Evolutionary conservation across 2,797 vertebrate species (phyloP), one percentile per base, ranked within the genome.

Genomic region (Sparidentex hasta): DNA sequence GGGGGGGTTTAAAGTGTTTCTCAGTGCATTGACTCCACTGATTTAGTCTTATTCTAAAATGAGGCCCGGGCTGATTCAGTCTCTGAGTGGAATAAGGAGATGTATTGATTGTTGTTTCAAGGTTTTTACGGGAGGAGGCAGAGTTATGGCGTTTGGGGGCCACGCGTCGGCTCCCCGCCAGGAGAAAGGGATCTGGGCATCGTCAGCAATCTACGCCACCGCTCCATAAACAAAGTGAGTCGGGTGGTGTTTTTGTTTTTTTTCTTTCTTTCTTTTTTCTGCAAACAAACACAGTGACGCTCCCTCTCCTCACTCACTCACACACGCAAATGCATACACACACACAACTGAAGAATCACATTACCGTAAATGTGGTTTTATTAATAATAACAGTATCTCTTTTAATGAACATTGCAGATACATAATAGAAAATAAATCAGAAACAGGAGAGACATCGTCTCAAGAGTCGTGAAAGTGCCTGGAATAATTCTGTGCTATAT

Each of bases 391-490:
- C 93, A 94, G 93, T 94, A 95, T 94, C 93, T 95, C 88, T 91
- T 95, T 94, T 92, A 94, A 95, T 95, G 93, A 95, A 95, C 95
- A 95, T 95, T 94, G 93, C 93, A 95, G 92, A 94, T 95, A 95
- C 94, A 95, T 89, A 92, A 94, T 95, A 94, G 93, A 95, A 95
- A 95, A 94, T 78, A 93, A 93, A 91, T 90, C 84, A 88, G 92
- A 94, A 95, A 94, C 90, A 86, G 90, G 87, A 92, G 90, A 93
- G 91, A 93, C 90, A 89, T 92, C 50, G 94, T 95, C 95, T 96
- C 95, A 93, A 88, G 94, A 97, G 96, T 96, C 90, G 96, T 97
- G 97, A 97, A 97, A 97, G 96, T 97, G 96, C 96, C 96, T 96
- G 96, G 95, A 92, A 94, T 94, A 91, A 88, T 89, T 95, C 94